Percentiles rank a stretch among this genome's conserved stretches.
phyloP scores from a whole-genome alignment of 1,140 invertebrate species.

The Pogonomyrmex barbatus region DNA sequence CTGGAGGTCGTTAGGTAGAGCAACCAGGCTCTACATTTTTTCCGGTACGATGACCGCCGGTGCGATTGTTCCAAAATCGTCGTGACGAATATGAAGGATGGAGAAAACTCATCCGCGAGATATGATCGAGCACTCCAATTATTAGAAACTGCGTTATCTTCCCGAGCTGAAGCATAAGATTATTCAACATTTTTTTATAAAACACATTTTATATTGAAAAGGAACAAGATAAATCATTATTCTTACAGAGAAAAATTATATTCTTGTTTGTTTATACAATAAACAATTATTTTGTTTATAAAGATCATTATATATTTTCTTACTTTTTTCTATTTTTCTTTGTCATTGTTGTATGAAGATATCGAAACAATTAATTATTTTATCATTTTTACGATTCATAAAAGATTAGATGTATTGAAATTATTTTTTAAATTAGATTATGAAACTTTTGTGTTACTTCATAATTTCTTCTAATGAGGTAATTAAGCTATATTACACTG shows the following conservation, averaged over 20 bases:
- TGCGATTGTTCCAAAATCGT: conserved; percentile 74
- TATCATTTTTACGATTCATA: not conserved
- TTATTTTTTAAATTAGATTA: not conserved
- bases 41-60: conserved; percentile 76
- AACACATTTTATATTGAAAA: not conserved
- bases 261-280: no score
- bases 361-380: conserved; percentile 10
- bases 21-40: conserved; percentile 74
- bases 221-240: not conserved
- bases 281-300: no score
- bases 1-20: conserved; percentile 79
- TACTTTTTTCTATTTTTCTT: not conserved
- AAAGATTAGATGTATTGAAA: not conserved
- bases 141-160: conserved; percentile 30
- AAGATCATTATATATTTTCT: no score
- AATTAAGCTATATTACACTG: conserved; percentile 48
- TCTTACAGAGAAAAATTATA: not conserved
- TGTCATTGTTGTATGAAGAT: not conserved
- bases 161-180: not conserved
- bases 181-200: not conserved
- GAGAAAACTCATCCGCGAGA: not conserved
- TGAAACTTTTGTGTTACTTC: conserved; percentile 54
- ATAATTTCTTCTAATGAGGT: conserved; percentile 70
- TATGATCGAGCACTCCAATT: conserved; percentile 9
- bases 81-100: conserved; percentile 38